Evolutionary conservation across 1,140 invertebrate species (phyloP), one percentile per base, ranked within the genome.

Genomic region (Schlechtendalia chinensis): DNA sequence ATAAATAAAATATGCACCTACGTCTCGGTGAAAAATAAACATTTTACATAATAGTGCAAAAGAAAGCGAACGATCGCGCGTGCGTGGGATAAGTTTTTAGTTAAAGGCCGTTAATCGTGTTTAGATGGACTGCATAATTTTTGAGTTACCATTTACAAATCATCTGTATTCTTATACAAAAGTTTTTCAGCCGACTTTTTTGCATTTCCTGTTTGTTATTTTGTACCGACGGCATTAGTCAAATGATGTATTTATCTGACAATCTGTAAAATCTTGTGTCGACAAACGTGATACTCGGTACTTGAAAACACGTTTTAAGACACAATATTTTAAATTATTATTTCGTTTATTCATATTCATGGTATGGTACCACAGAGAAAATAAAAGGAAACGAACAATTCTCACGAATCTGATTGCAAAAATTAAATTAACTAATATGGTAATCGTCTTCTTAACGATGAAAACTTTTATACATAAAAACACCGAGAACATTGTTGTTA

Each of bases 111-210:
- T 65, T 65, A 65, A 65, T 65, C 61, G 29, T 27, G 29, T 65
- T 65, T 65, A 10, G 29, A 65, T 17, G 27, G 19, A 65, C 29
- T 65, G 61, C 32, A 27, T 65, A 65, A 65, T 65, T 65, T 39
- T 65, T 1, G 32, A 65, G 29, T 17, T n/a, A 10, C 27, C 61
- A 6, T 17, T 39, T 39, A 39, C 19, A 32, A 32, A 32, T 65
- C 29, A 16, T n/a, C 61, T 65, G 32, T 39, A 32, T 32, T 65
- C 29, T 32, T 65, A 3, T 10, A 32, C 1, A 4, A 65, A 65
- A 65, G 61, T 65, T 65, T 65, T 65, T 39, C 6, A 1, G 61
- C 32, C 29, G 61, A 65, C 29, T 65, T 65, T n/a, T 65, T 65
- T 19, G 29, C n/a, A 39, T 65, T 65, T 65, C 29, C 27, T 32